A percentile compares a stretch with the other conserved stretches of the same genome.
phyloP scores from a whole-genome alignment of 2,113 vertebrate genomes.

The Nothocercus nigrocapillus region DNA sequence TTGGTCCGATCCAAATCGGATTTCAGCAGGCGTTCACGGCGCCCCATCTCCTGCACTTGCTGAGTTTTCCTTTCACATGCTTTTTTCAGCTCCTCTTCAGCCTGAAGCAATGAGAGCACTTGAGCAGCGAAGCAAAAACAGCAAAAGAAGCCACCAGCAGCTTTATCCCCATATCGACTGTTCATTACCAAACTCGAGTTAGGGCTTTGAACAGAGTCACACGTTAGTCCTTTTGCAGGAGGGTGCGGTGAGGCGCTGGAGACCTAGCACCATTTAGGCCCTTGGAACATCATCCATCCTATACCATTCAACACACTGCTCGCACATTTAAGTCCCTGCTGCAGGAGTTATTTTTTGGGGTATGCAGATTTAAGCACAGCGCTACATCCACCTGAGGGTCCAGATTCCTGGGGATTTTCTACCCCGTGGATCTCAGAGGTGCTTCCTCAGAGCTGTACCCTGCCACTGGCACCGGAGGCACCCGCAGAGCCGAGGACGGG shows the following conservation, averaged over 20 bases:
- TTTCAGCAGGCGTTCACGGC: constrained; percentile 68
- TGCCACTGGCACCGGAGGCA: background rate
- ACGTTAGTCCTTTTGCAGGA: background rate
- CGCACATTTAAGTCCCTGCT: no score
- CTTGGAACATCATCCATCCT: background rate
- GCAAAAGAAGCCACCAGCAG: fast-evolving
- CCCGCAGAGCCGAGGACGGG: background rate
- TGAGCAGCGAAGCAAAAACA: background rate
- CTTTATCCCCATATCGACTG: fast-evolving
- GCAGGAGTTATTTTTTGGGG: background rate
- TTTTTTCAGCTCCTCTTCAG: constrained; percentile 69
- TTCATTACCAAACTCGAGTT: background rate
- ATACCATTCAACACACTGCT: background rate
- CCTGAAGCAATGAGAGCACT: constrained; percentile 59
- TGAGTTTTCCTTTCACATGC: constrained; percentile 65
- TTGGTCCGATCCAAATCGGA: constrained; percentile 46
- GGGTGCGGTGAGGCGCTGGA: fast-evolving
- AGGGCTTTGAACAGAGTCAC: background rate
- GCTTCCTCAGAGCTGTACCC: background rate
- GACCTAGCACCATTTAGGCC: fast-evolving
- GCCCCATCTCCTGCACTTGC: constrained; percentile 77
- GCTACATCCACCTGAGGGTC: background rate
- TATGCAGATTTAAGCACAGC: fast-evolving
- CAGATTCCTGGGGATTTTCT: background rate
- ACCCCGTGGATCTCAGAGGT: no score